phyloP scores from a whole-genome alignment of 2,113 vertebrate genomes.

The Cephalopterus ornatus region DNA sequence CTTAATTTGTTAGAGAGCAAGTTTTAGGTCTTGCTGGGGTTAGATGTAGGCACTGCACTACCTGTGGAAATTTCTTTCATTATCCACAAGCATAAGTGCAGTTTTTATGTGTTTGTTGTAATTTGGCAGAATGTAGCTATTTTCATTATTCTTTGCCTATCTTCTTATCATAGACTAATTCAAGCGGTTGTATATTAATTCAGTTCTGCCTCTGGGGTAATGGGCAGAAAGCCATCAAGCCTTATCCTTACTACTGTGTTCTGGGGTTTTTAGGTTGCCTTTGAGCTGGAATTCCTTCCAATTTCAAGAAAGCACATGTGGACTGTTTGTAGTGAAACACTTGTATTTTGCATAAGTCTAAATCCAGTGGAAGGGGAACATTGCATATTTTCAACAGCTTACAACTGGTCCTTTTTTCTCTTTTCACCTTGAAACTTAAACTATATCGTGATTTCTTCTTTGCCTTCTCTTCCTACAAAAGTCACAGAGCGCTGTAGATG shows the following conservation, averaged over 20 bases:
- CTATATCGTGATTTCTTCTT: neutral
- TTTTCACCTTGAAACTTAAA: neutral
- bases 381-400: neutral
- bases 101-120: neutral
- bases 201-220: neutral
- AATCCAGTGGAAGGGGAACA: neutral
- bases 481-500: too few species aligned
- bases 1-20: neutral
- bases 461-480: neutral
- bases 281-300: neutral
- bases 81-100: neutral
- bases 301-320: neutral
- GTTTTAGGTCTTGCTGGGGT: neutral
- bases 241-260: neutral
- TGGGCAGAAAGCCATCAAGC: neutral
- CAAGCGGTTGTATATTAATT: neutral
- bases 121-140: neutral
- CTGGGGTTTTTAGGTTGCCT: neutral
- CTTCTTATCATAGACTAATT: neutral
- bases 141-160: neutral
- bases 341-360: neutral
- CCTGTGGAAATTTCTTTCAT: neutral
- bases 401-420: neutral
- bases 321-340: neutral
- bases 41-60: neutral